These are phyloP conservation scores for Paracentrotus lividus DNA, from an alignment of 53 echinoderm and acorn worm genomes.

Conservation along the genomic window DNA sequence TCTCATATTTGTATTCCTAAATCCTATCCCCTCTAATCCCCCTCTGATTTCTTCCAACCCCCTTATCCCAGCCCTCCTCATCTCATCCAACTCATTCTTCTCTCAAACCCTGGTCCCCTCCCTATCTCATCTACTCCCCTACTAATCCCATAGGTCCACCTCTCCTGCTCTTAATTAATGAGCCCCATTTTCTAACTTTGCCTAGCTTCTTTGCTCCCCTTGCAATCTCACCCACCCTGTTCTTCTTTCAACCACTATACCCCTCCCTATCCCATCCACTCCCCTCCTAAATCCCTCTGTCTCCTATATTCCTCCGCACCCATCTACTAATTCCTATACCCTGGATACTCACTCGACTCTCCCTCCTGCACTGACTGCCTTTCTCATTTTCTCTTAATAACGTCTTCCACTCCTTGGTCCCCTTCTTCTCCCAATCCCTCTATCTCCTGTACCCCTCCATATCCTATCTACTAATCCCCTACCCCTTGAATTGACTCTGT, in stretches of 20 bases:
- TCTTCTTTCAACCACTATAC: neutral
- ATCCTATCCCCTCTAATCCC: neutral
- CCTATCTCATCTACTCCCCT: neutral
- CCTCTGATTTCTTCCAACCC: neutral
- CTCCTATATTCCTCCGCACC: no score
- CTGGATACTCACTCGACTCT: no score
- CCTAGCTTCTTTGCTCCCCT: no score
- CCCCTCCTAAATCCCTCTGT: neutral
- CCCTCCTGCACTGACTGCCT: no score
- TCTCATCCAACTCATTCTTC: neutral
- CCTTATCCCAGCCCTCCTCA: neutral
- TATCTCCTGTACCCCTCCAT: no score
- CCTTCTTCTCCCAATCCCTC: no score
- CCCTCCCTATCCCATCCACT: neutral
- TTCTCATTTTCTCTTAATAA: no score
- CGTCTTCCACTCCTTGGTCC: no score
- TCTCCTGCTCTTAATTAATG: neutral
- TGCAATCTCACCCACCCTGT: neutral
- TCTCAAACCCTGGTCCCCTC: neutral
- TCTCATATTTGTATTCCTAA: no score
- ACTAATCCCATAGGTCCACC: neutral
- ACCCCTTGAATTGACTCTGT: no score
- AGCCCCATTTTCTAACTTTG: neutral
- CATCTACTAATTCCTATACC: no score
- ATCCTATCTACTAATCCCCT: no score